Percentiles rank a stretch among this genome's conserved stretches.
Conservation (phyloP, 2,113 vertebrate genomes). For the Argyrosomus japonicus region DNA sequence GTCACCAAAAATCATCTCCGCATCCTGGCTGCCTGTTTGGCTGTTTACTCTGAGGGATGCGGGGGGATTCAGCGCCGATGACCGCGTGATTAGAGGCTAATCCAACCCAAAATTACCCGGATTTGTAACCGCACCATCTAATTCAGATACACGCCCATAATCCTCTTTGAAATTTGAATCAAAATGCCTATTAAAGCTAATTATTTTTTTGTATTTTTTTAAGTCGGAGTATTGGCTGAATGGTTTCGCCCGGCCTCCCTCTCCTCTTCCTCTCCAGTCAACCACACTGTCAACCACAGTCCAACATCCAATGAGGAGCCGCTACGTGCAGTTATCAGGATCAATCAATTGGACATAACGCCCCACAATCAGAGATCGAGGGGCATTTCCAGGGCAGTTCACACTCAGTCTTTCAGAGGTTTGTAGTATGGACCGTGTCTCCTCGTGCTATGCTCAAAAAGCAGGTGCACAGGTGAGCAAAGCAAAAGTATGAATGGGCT, state of each 20-base stretch:
- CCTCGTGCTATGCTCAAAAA: neutral
- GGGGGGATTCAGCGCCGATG: conserved; percentile 16
- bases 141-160: conserved; percentile 40
- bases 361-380: neutral
- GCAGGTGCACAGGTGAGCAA: neutral
- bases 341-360: conserved; percentile 30
- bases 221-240: conserved; percentile 32
- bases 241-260: conserved; percentile 67
- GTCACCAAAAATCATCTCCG: conserved; percentile 45
- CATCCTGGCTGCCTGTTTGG: conserved; percentile 34
- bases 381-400: neutral
- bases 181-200: neutral
- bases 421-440: neutral
- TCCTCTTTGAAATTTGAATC: conserved; percentile 42
- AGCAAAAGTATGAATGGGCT: neutral
- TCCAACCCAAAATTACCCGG: conserved; percentile 69
- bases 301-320: conserved; percentile 70
- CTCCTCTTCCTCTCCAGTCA: conserved; percentile 39
- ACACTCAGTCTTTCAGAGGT: neutral
- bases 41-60: conserved; percentile 32
- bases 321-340: conserved; percentile 55
- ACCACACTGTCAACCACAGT: conserved; percentile 47
- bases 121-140: conserved; percentile 53
- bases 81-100: conserved; percentile 45
- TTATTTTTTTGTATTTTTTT: conserved; percentile 33